Conservation (phyloP, 2,113 vertebrate genomes). For the Anoplopoma fimbria region DNA sequence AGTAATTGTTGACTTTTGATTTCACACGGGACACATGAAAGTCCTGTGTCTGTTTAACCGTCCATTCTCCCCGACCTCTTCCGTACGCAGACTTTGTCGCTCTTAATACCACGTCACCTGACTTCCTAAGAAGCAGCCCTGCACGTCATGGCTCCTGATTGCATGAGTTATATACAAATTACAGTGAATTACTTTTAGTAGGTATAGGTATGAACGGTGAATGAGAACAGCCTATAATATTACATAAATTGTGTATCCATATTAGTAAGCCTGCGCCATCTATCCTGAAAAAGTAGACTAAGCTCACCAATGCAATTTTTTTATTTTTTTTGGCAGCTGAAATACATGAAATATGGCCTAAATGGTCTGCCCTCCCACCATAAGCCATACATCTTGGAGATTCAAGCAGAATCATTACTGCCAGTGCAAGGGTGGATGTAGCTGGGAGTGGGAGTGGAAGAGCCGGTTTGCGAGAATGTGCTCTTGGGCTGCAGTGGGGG, state of each 20-base stretch:
- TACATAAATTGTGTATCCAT: neutral
- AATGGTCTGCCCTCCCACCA: slow-evolving; percentile 53
- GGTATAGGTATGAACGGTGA: neutral
- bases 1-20: too few relatives aligned
- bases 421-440: slow-evolving; percentile 29
- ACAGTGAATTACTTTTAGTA: neutral
- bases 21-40: too few relatives aligned
- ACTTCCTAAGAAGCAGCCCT: too few relatives aligned
- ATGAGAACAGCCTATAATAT: neutral
- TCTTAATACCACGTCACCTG: too few relatives aligned
- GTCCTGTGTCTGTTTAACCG: too few relatives aligned
- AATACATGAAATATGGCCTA: slow-evolving; percentile 39
- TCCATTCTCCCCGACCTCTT: too few relatives aligned
- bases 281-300: slow-evolving; percentile 16
- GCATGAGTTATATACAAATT: neutral
- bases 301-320: slow-evolving; percentile 14
- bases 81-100: too few relatives aligned
- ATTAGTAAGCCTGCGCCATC: neutral
- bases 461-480: slow-evolving; percentile 30
- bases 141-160: too few relatives aligned
- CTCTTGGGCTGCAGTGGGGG: slow-evolving; percentile 18
- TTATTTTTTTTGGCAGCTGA: slow-evolving; percentile 29
- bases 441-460: slow-evolving; percentile 46
- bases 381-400: slow-evolving; percentile 51
- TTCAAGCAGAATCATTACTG: slow-evolving; percentile 52